These are phyloP conservation scores for Cichlasoma orientale DNA, from an alignment of 2,797 vertebrate genomes.

Conservation along the genomic window DNA sequence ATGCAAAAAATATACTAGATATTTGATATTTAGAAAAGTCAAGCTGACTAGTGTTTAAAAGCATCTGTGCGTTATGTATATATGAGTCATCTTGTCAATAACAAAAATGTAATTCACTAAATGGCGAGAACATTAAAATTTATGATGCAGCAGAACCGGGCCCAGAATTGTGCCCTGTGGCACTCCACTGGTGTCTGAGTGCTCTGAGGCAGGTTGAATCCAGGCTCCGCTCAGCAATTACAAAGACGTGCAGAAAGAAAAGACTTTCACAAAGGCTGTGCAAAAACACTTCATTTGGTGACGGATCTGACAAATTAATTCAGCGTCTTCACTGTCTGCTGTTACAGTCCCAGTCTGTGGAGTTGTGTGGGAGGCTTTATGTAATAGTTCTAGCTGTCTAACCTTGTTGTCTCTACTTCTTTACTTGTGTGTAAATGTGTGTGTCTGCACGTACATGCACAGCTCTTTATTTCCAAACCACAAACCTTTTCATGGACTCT, in stretches of 20 bases:
- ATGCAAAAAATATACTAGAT: background rate
- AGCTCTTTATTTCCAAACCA: conserved; percentile 22
- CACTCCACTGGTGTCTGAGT: background rate
- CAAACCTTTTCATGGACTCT: background rate
- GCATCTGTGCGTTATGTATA: background rate
- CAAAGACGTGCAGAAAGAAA: conserved; percentile 14
- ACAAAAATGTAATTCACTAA: background rate
- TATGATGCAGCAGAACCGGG: background rate
- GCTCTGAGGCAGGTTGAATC: background rate
- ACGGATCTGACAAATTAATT: conserved; percentile 2
- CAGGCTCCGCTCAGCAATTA: conserved; percentile 2
- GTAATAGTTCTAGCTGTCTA: conserved; percentile 43
- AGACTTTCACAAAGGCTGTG: background rate
- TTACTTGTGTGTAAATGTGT: conserved; percentile 1
- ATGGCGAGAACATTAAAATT: background rate
- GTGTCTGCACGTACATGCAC: background rate
- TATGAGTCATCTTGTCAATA: background rate
- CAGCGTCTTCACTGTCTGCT: conserved; percentile 11
- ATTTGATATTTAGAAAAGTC: background rate
- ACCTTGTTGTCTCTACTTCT: conserved; percentile 29
- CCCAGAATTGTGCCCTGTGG: conserved; percentile 1
- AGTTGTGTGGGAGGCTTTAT: conserved; percentile 54
- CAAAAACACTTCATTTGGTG: conserved; percentile 11
- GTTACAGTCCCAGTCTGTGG: background rate
- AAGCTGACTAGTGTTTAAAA: background rate